A percentile compares a stretch with the other conserved stretches of the same genome.
Conservation (phyloP, 2,888 invertebrate species). For the Ctenicera cuprea region DNA sequence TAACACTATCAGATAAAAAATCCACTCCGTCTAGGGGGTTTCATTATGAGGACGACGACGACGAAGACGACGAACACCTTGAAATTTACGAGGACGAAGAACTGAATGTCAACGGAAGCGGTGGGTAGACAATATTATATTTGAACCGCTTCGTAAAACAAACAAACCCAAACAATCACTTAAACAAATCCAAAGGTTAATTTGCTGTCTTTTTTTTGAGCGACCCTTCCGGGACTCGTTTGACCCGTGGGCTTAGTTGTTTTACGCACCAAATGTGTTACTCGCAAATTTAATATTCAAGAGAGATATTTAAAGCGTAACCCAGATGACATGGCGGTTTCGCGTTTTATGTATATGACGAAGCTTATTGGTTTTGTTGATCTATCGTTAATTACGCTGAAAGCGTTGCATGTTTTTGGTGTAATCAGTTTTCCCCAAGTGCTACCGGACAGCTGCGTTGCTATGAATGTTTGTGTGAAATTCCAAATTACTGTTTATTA, state of each 20-base stretch:
- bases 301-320: not conserved
- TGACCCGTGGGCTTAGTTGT: not conserved
- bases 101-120: conserved; percentile 70
- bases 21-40: conserved; percentile 65
- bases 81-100: conserved; percentile 68
- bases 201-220: not conserved
- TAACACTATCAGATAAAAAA: conserved; percentile 66
- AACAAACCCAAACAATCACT: too few species aligned
- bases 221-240: not conserved
- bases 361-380: not conserved
- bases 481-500: too few species aligned
- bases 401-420: conserved; percentile 1
- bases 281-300: not conserved
- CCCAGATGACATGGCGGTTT: conserved; percentile 1
- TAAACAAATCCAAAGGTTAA: not conserved
- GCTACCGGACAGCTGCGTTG: not conserved
- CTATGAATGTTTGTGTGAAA: not conserved
- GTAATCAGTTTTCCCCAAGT: not conserved
- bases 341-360: not conserved
- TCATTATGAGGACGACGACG: conserved; percentile 70
- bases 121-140: conserved; percentile 60
- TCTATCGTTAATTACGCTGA: conserved; percentile 10
- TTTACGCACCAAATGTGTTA: not conserved
- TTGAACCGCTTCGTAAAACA: conserved; percentile 3
- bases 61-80: conserved; percentile 61